Evolutionary conservation across 2,888 invertebrate genomes (phyloP), one percentile per base, ranked within the genome.

Genomic region (Drosophila kuntzei): DNA sequence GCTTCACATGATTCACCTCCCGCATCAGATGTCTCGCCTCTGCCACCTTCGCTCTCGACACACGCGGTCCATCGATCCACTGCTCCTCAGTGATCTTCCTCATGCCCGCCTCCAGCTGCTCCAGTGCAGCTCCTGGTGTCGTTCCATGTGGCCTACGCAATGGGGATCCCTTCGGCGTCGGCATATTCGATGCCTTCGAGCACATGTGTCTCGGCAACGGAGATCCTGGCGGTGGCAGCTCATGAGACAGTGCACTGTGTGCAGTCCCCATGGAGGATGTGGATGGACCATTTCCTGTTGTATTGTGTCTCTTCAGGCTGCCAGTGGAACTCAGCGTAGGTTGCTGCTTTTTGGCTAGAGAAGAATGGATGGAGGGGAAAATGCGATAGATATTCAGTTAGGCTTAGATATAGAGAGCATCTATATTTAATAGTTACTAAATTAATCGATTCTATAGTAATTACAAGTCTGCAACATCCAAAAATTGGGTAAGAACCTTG

Each of bases 1-100:
- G 96, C 88, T 96, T 96, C 3, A 94, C 94, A 90, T 96, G 94
- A 84, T 94, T 95, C 1, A 95, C 94, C 92, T 96, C 96, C 86
- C 96, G 96, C 89, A 96, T 94, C 76, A 96, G 94, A 90, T 96
- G 96, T 47, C 97, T 93, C 0, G 96, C 97, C 91, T 96, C 96
- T 2, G 96, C 96, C 54, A 96, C 95, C 91, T 96, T 96, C 16
- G 95, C 96, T 89, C 96, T 95, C 0, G 96, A 96, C 84, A 98
- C 96, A 89, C 97, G 94, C 0, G 98, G 98, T 0, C 98, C 98
- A 92, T 99, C 98, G 71, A 98, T 97, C 98, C 98, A 99, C 90
- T 98, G 97, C 90, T 98, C 98, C 89, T 98, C 97, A 79, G 96
- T 96, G 18, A 93, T 91, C 75, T 92, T 90, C 4, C 92, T 87